These are phyloP conservation scores for Campylorhamphus procurvoides DNA, from an alignment of 2,113 vertebrate genomes.

Conservation along the genomic window DNA sequence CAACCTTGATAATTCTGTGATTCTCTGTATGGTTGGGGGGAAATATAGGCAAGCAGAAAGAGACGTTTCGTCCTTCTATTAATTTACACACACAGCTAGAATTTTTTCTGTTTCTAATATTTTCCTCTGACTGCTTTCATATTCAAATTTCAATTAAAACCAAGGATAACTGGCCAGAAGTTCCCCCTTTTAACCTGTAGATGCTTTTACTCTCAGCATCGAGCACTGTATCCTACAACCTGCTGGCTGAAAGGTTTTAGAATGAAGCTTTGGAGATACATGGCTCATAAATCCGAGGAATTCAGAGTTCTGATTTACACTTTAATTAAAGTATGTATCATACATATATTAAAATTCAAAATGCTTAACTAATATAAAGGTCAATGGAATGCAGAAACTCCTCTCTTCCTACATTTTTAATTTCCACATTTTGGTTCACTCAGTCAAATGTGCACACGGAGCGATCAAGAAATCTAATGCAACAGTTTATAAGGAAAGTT, in stretches of 20 bases:
- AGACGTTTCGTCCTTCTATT: background rate
- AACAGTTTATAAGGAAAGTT: slow-evolving; percentile 4
- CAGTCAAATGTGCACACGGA: background rate
- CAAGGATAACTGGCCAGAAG: background rate
- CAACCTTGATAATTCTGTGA: background rate
- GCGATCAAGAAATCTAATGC: background rate
- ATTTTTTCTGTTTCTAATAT: background rate
- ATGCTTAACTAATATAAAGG: slow-evolving; percentile 41
- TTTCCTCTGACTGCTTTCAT: background rate
- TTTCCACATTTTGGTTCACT: background rate
- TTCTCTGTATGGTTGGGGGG: background rate
- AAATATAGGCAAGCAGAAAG: background rate
- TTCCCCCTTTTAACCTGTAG: background rate
- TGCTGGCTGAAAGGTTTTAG: background rate
- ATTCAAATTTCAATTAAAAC: background rate
- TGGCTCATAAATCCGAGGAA: background rate
- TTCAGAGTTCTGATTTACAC: slow-evolving; percentile 4
- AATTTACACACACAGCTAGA: background rate
- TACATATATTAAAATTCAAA: slow-evolving; percentile 19
- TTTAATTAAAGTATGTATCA: slow-evolving; percentile 45
- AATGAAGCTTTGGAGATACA: background rate
- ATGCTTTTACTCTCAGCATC: background rate
- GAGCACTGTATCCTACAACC: background rate
- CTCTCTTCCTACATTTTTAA: slow-evolving; percentile 17
- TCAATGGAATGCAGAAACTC: slow-evolving; percentile 7